phyloP scores from a whole-genome alignment of 64 coral and sea anemone species.

The Orbicella faveolata region DNA sequence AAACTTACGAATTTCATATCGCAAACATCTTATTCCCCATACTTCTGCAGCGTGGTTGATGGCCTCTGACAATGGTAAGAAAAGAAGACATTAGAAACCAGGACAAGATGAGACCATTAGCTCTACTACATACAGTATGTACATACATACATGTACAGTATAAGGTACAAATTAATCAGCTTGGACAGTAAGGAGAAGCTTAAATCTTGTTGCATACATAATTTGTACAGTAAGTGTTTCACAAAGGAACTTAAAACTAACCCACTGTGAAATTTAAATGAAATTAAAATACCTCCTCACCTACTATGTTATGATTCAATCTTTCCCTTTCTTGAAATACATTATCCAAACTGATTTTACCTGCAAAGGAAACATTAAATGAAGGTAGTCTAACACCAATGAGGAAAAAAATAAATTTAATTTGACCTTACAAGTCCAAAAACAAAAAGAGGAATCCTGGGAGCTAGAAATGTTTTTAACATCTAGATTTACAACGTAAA shows the following conservation, averaged over 20 bases:
- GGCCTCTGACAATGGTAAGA: slow-evolving; percentile 58
- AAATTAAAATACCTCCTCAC: slow-evolving; percentile 22
- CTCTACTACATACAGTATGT: background rate
- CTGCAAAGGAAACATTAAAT: slow-evolving; percentile 28
- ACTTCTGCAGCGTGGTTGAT: slow-evolving; percentile 86
- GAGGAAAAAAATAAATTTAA: too few species aligned
- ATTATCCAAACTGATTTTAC: slow-evolving; percentile 93
- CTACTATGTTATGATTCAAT: slow-evolving; percentile 94
- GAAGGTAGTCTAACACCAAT: too few species aligned
- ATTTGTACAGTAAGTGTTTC: too few species aligned
- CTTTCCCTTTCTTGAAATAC: slow-evolving; percentile 94
- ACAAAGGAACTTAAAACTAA: too few species aligned
- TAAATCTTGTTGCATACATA: too few species aligned
- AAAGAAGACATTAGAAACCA: background rate
- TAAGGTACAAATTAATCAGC: too few species aligned
- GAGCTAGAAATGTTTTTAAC: too few species aligned
- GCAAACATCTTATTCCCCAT: slow-evolving; percentile 93
- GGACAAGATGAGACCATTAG: background rate
- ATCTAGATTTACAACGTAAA: too few species aligned
- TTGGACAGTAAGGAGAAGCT: too few species aligned
- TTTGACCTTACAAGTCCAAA: too few species aligned
- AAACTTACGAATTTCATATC: slow-evolving; percentile 99
- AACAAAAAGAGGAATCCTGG: too few species aligned
- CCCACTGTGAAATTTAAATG: too few species aligned
- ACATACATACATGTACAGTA: background rate